These are phyloP conservation scores for Ascaphus truei DNA, from an alignment of 2,113 vertebrate species.

Conservation along the genomic window DNA sequence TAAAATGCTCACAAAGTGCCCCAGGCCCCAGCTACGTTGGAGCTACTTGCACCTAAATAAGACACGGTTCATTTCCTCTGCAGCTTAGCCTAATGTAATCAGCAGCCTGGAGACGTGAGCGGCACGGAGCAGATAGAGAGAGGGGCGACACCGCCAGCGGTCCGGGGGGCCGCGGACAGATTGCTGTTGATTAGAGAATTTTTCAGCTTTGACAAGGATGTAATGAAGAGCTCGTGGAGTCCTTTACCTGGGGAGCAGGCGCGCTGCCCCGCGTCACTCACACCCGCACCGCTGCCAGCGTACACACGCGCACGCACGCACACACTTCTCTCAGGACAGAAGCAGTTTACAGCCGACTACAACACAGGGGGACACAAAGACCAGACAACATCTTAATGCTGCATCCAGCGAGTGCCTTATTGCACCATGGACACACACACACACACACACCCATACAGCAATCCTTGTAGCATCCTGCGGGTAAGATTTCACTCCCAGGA, in stretches of 20 bases:
- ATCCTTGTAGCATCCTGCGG: too few relatives aligned
- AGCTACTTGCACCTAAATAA: slow-evolving; percentile 80
- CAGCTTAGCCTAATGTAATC: slow-evolving; percentile 85
- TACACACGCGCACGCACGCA: too few relatives aligned
- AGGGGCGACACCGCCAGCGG: slow-evolving; percentile 68
- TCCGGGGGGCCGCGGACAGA: slow-evolving; percentile 59
- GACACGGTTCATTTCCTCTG: slow-evolving; percentile 79
- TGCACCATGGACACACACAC: too few relatives aligned
- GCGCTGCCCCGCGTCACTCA: slow-evolving; percentile 26
- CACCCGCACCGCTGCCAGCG: background rate
- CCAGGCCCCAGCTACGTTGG: slow-evolving; percentile 70
- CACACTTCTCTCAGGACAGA: too few relatives aligned
- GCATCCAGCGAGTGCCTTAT: too few relatives aligned
- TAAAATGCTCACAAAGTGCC: slow-evolving; percentile 73
- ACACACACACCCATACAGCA: too few relatives aligned
- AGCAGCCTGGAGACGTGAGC: slow-evolving; percentile 79
- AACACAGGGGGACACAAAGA: too few relatives aligned
- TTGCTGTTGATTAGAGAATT: slow-evolving; percentile 78
- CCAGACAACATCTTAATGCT: too few relatives aligned
- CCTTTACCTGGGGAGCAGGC: slow-evolving; percentile 63
- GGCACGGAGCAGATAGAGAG: slow-evolving; percentile 59
- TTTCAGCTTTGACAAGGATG: slow-evolving; percentile 82
- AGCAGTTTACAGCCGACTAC: too few relatives aligned
- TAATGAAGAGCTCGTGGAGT: slow-evolving; percentile 79
- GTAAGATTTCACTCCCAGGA: too few relatives aligned